Percentiles rank a stretch among this genome's conserved stretches.
These are phyloP conservation scores for Ambastaia sidthimunki DNA, from an alignment of 2,797 vertebrate genomes.

Conservation along the genomic window DNA sequence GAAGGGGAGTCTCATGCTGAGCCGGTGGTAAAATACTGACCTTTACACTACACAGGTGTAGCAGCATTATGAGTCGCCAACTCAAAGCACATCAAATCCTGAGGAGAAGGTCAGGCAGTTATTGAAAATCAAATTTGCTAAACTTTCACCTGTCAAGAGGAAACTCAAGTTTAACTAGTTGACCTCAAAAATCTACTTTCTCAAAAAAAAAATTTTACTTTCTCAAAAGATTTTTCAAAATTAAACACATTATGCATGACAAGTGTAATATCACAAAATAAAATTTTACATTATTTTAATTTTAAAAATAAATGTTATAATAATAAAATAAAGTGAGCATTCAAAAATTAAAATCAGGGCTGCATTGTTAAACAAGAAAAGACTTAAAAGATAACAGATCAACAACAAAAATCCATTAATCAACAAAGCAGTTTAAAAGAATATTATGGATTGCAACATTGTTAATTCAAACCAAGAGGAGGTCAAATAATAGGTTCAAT, in stretches of 20 bases:
- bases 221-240: not conserved
- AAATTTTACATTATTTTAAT: not conserved
- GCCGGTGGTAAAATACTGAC: slow-evolving; percentile 91
- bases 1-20: slow-evolving; percentile 68
- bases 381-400: not conserved
- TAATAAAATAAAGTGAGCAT: not conserved
- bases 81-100: slow-evolving; percentile 96
- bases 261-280: not conserved
- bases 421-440: not conserved
- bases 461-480: not conserved
- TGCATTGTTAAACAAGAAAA: not conserved
- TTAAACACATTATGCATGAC: not conserved
- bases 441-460: not conserved
- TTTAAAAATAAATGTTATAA: not conserved
- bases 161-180: not conserved
- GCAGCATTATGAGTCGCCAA: slow-evolving; percentile 98
- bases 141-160: not conserved
- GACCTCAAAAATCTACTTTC: no score
- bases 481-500: not conserved
- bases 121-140: slow-evolving; percentile 62
- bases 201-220: no score
- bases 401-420: not conserved
- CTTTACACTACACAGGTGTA: slow-evolving; percentile 99
- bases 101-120: slow-evolving; percentile 91
- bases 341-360: not conserved